Conservation (phyloP, 2,113 vertebrate species). For the Hydropotes inermis region DNA sequence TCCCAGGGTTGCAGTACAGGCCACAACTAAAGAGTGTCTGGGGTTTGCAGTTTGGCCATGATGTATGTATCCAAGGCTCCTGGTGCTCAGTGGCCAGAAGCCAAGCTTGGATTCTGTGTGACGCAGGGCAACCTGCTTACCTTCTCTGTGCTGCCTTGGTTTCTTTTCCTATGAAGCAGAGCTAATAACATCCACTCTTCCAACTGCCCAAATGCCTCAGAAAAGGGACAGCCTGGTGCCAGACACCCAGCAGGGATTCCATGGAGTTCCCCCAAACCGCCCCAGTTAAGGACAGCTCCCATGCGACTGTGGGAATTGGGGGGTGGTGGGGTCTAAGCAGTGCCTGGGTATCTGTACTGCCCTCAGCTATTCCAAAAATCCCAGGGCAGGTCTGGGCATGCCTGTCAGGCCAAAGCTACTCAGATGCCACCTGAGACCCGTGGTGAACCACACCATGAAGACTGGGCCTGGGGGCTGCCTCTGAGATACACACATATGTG, state of each 20-base stretch:
- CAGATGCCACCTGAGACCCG: slow-evolving; percentile 48
- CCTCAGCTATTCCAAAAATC: slow-evolving; percentile 68
- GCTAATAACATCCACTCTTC: background rate
- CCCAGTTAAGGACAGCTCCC: background rate
- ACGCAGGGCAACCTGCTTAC: background rate
- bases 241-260: background rate
- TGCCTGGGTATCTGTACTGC: slow-evolving; percentile 8
- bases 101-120: background rate
- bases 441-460: background rate
- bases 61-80: background rate
- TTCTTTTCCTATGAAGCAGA: background rate
- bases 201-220: background rate
- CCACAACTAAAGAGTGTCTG: background rate
- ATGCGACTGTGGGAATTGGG: background rate
- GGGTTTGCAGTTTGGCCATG: background rate
- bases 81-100: background rate
- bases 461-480: background rate
- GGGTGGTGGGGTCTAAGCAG: background rate
- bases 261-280: background rate
- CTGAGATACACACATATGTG: background rate
- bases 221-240: slow-evolving; percentile 2
- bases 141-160: background rate
- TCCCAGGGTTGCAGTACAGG: background rate
- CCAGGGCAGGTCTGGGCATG: slow-evolving; percentile 65
- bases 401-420: slow-evolving; percentile 22